phyloP scores from a whole-genome alignment of 2,888 invertebrate species.

The Epinotia nisella region DNA sequence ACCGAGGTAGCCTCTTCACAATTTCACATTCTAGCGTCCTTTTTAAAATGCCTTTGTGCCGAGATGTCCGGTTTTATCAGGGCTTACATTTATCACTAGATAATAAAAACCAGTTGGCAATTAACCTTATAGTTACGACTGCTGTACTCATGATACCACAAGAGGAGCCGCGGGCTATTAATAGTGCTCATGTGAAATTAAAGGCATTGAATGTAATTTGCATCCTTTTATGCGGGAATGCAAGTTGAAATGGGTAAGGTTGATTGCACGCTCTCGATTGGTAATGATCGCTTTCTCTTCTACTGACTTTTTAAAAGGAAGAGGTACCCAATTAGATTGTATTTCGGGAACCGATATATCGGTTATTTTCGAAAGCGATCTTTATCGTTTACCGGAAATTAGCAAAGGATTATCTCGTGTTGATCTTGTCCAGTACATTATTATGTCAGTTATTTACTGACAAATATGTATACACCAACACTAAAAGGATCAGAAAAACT shows the following conservation, averaged over 20 bases:
- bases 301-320: not conserved
- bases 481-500: not conserved
- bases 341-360: too few species aligned
- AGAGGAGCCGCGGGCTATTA: constrained; percentile 17
- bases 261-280: constrained; percentile 23
- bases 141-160: constrained; percentile 8
- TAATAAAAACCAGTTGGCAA: constrained; percentile 31
- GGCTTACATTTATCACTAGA: constrained; percentile 25
- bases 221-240: constrained; percentile 44
- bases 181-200: constrained; percentile 39
- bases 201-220: constrained; percentile 39
- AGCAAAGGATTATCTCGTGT: too few species aligned
- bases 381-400: too few species aligned
- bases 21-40: constrained; percentile 21
- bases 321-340: not conserved
- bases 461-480: too few species aligned
- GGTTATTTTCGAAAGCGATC: too few species aligned
- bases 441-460: too few species aligned
- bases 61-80: constrained; percentile 24
- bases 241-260: constrained; percentile 36
- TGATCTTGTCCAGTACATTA: too few species aligned
- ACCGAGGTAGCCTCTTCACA: constrained; percentile 21
- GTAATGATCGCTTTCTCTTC: not conserved
- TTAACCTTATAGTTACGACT: constrained; percentile 22
- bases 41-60: constrained; percentile 21